A percentile compares a stretch with the other conserved stretches of the same genome.
phyloP scores from a whole-genome alignment of 2,797 vertebrate genomes.

The Buceros bicornis region DNA sequence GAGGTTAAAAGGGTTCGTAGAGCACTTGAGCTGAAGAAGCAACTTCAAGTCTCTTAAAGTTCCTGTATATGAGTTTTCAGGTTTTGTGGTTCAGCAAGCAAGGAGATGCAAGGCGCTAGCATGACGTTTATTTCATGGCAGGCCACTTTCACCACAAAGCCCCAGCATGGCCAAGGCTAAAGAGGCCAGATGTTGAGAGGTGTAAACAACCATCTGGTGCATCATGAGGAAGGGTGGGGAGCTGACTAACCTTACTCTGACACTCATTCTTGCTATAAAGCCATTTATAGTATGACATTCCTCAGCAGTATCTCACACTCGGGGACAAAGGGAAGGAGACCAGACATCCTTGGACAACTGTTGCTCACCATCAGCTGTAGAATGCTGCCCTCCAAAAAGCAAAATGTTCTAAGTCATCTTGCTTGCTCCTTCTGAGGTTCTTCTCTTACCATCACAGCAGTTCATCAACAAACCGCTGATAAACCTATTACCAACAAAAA shows the following conservation, averaged over 20 bases:
- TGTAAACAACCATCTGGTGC: not conserved
- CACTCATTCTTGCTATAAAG: not conserved
- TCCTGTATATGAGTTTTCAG: not conserved
- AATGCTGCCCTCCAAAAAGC: not conserved
- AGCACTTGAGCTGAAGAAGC: not conserved
- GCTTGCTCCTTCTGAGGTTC: conserved; percentile 47
- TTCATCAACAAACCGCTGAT: not conserved
- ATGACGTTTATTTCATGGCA: not conserved
- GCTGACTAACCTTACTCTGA: conserved; percentile 28
- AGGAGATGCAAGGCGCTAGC: not conserved
- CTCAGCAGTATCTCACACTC: not conserved
- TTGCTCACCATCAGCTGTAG: not conserved
- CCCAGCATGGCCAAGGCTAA: not conserved
- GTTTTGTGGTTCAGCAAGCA: not conserved
- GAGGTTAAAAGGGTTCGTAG: rapidly evolving
- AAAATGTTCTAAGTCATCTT: not conserved
- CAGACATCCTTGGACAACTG: not conserved
- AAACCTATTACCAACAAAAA: conserved; percentile 26
- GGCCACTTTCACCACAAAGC: not conserved
- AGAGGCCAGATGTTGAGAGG: not conserved
- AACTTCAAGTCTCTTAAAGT: not conserved
- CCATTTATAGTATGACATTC: not conserved
- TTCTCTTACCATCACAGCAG: not conserved
- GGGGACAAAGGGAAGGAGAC: not conserved
- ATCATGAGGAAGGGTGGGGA: conserved; percentile 14